Evolutionary conservation across 92 coral and sea anemone species (phyloP).

Genomic region (Micromussa lordhowensis): DNA sequence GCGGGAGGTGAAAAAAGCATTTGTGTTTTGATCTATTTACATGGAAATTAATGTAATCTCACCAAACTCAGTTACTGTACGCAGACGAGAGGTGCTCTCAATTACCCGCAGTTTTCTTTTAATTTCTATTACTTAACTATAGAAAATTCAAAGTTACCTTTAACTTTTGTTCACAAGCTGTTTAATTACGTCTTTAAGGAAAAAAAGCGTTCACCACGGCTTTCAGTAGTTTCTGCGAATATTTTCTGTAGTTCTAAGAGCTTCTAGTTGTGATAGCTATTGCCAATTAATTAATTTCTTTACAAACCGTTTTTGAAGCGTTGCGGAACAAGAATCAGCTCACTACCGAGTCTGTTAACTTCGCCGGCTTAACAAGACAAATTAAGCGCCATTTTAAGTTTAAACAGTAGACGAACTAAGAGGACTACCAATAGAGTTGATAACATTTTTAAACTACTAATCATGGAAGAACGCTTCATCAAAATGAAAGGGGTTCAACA

Average conservation of each 20-base stretch:
- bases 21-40: conserved; percentile 25
- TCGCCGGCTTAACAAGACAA: neutral
- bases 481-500: neutral
- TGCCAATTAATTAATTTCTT: neutral
- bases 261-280: neutral
- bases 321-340: neutral
- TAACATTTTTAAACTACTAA: neutral
- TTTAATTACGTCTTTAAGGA: neutral
- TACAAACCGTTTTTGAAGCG: neutral
- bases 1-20: conserved; percentile 37
- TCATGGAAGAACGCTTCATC: neutral
- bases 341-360: neutral
- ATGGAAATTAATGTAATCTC: conserved; percentile 18
- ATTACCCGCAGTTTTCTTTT: neutral
- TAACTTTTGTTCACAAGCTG: neutral
- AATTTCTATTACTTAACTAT: too few relatives aligned
- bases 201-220: neutral
- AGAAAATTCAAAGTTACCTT: neutral
- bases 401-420: neutral
- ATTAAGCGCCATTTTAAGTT: neutral
- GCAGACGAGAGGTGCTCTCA: neutral
- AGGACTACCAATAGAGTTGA: too few relatives aligned
- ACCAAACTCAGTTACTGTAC: conserved; percentile 20
- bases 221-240: neutral
- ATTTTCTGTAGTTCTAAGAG: neutral